Percentiles rank a stretch among this genome's conserved stretches.
These are phyloP conservation scores for Trichoplusia ni DNA, from an alignment of 1,140 invertebrate genomes.

Conservation along the genomic window DNA sequence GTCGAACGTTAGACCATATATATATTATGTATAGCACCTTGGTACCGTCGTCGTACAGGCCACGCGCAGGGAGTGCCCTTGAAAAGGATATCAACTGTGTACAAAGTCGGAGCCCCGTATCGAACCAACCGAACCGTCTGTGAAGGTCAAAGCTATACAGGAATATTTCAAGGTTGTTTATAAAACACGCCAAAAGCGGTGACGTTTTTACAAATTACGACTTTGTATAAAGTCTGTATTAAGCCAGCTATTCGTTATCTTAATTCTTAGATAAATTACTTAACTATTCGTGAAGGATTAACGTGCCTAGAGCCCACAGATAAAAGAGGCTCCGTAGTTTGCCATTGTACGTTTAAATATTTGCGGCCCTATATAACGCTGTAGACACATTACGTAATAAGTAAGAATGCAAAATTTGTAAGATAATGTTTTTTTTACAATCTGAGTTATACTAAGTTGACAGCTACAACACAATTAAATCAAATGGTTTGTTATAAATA, in stretches of 20 bases:
- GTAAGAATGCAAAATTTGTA: no score
- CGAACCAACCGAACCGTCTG: slow-evolving; percentile 44
- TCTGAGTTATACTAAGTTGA: not conserved
- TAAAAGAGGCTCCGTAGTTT: slow-evolving; percentile 25
- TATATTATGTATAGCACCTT: slow-evolving; percentile 33
- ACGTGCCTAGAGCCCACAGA: slow-evolving; percentile 14
- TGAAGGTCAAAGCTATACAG: slow-evolving; percentile 39
- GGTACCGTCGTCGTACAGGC: slow-evolving; percentile 13
- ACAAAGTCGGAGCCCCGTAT: slow-evolving; percentile 38
- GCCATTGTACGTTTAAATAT: no score
- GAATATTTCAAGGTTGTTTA: slow-evolving; percentile 27
- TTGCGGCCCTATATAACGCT: no score
- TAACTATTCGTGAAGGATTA: slow-evolving; percentile 6
- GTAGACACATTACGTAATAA: no score
- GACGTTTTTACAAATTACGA: not conserved
- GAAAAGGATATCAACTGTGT: slow-evolving; percentile 47
- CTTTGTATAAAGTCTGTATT: not conserved
- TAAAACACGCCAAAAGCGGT: not conserved
- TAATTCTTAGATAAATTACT: slow-evolving; percentile 22
- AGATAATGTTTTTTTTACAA: no score
- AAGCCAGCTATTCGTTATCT: slow-evolving; percentile 20
- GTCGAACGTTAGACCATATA: slow-evolving; percentile 33
- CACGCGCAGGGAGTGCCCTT: slow-evolving; percentile 52
- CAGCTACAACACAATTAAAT: not conserved
- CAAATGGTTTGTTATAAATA: slow-evolving; percentile 22